These are phyloP conservation scores for Zygothrica quintamaculata DNA, from an alignment of 2,888 invertebrate genomes.

Conservation along the genomic window DNA sequence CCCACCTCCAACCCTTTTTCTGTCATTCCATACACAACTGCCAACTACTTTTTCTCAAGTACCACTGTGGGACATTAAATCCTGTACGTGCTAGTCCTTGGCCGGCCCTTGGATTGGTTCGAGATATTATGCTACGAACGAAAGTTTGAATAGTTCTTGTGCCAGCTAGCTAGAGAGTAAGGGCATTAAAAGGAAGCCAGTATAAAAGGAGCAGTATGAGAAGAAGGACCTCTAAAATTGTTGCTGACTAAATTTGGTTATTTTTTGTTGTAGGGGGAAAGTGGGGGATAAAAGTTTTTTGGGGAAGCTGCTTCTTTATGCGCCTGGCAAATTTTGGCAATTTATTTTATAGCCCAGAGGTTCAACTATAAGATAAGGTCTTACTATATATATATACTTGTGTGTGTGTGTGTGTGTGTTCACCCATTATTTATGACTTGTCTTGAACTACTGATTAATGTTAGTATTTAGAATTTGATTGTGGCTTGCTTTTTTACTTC, in stretches of 20 bases:
- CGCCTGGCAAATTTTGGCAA: slow-evolving; percentile 58
- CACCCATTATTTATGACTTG: slow-evolving; percentile 53
- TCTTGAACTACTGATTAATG: slow-evolving; percentile 59
- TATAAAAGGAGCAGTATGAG: background rate
- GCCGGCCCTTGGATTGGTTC: slow-evolving; percentile 60
- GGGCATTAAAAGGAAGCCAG: background rate
- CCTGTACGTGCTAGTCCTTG: slow-evolving; percentile 65
- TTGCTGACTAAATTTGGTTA: slow-evolving; percentile 59
- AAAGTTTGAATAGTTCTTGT: slow-evolving; percentile 78
- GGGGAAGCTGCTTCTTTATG: slow-evolving; percentile 46
- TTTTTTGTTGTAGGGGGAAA: slow-evolving; percentile 62
- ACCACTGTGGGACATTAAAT: slow-evolving; percentile 79
- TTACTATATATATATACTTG: slow-evolving; percentile 5
- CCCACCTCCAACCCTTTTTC: slow-evolving; percentile 7
- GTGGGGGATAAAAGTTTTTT: no score
- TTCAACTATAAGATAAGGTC: slow-evolving; percentile 62
- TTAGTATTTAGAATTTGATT: slow-evolving; percentile 40
- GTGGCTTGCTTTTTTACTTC: slow-evolving; percentile 32
- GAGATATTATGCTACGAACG: slow-evolving; percentile 77
- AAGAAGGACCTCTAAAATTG: slow-evolving; percentile 45
- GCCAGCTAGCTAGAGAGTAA: slow-evolving; percentile 36
- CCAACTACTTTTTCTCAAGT: slow-evolving; percentile 79
- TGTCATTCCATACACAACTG: slow-evolving; percentile 39
- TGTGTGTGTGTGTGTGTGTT: slow-evolving; percentile 34
- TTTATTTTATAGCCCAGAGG: slow-evolving; percentile 59